Conservation (phyloP, 2,113 vertebrate species). For the Rhabdomys dilectus region DNA sequence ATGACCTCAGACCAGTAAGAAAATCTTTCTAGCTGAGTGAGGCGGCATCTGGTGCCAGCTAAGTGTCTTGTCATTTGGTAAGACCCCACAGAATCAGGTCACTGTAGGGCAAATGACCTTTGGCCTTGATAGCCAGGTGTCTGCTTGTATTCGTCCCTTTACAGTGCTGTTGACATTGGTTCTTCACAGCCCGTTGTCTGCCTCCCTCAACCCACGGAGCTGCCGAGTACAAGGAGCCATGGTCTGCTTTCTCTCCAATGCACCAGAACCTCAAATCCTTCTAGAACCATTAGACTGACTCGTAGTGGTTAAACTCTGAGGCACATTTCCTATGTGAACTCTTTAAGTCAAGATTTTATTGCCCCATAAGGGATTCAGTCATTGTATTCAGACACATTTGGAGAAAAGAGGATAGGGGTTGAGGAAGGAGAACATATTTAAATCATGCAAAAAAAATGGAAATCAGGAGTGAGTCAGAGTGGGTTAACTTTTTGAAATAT, state of each 20-base stretch:
- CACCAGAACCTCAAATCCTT: background rate
- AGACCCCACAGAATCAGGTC: background rate
- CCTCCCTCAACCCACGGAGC: background rate
- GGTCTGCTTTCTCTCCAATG: conserved; percentile 38
- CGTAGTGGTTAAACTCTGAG: background rate
- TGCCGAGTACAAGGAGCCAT: background rate
- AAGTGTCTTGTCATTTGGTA: background rate
- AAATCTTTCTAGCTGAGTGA: background rate
- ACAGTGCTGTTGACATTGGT: background rate
- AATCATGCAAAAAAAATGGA: conserved; percentile 27
- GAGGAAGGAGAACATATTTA: background rate
- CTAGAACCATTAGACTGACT: background rate
- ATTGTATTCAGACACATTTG: background rate
- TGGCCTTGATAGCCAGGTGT: background rate
- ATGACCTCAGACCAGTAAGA: background rate
- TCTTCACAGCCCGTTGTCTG: too few species aligned
- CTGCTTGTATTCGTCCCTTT: background rate
- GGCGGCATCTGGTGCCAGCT: background rate
- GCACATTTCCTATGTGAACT: background rate
- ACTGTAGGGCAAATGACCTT: background rate
- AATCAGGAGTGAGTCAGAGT: background rate
- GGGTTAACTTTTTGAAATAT: background rate
- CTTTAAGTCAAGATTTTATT: conserved; percentile 50
- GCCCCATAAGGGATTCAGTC: conserved; percentile 57
- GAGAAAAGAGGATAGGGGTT: background rate